Evolutionary conservation across 2,888 invertebrate genomes (phyloP), one percentile per base, ranked within the genome.

Genomic region (Platycheirus albimanus): DNA sequence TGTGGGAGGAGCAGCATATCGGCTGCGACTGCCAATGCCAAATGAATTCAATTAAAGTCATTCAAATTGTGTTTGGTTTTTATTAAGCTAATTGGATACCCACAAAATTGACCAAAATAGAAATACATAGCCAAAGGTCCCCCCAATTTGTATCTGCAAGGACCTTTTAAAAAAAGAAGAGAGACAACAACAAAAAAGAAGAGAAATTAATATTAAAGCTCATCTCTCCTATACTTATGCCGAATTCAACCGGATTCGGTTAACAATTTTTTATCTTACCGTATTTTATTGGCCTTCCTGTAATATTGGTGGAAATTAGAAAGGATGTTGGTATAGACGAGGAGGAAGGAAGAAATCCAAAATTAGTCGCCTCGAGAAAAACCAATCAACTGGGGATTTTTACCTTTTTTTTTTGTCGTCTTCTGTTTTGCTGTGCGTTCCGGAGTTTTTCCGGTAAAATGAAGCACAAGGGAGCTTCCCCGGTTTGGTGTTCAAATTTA

Each of bases 81-180:
- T 76, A 81, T 72, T 67, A 76, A 76, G 81, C 76, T 81, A 81
- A 81, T 81, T 67, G 81, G 81, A 76, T 76, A 45, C 30, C 71
- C 47, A 38, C 41, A 33, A 54, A 72, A 81, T 66, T 81, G 76
- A 75, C 81, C 76, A 66, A 74, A 61, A 45, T 61, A 45, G n/a
- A 61, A 30, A 45, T 61, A 30, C 30, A 19, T 15, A 17, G 17
- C 8, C 19, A 20, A 15, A 8, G 11, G 36, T 8, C 38, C 13
- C n/a, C n/a, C 30, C 36, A n/a, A 15, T 33, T 54, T 78, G 24
- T 47, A 77, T 11, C 28, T 1, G 7, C 30, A 5, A 74, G 49
- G 36, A 43, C 19, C 63, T 17, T 13, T 28, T 28, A 38, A 38
- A 63, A 24, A n/a, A 19, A 20, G 13, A 28, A 28, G 28, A 28